These are phyloP conservation scores for Drosophila ficusphila DNA, from an alignment of 1,140 invertebrate genomes.

Conservation along the genomic window DNA sequence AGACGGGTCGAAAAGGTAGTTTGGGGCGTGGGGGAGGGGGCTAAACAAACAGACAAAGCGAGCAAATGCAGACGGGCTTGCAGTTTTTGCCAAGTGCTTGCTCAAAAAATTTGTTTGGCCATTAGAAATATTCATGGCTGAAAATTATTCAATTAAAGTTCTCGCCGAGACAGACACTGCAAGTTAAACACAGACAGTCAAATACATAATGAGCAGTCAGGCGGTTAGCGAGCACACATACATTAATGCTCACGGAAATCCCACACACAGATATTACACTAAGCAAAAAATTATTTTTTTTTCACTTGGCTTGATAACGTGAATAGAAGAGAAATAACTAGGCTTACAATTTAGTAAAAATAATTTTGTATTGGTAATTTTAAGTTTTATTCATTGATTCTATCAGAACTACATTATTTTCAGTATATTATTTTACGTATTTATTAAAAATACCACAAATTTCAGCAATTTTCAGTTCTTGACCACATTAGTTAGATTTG, in stretches of 20 bases:
- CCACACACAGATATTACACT: neutral
- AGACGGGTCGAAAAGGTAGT: neutral
- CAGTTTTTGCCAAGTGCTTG: conserved; percentile 69
- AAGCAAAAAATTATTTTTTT: neutral
- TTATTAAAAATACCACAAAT: too few species aligned
- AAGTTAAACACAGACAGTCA: conserved; percentile 65
- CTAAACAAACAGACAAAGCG: conserved; percentile 52
- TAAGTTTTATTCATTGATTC: too few species aligned
- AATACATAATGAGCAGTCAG: conserved; percentile 74
- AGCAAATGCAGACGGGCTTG: conserved; percentile 42
- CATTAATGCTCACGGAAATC: conserved; percentile 17
- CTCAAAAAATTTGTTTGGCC: conserved; percentile 76
- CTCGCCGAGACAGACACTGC: conserved; percentile 35
- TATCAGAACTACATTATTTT: too few species aligned
- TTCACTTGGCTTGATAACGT: too few species aligned
- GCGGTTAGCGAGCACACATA: conserved; percentile 25
- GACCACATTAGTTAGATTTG: neutral
- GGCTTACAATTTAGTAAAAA: too few species aligned
- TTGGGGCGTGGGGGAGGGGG: neutral
- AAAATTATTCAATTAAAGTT: conserved; percentile 82
- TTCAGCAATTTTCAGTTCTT: too few species aligned
- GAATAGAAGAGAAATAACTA: too few species aligned
- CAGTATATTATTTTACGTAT: too few species aligned
- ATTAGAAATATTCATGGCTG: conserved; percentile 80
- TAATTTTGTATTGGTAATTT: too few species aligned